phyloP scores from a whole-genome alignment of 1,140 invertebrate species.

The Odontomachus brunneus region DNA sequence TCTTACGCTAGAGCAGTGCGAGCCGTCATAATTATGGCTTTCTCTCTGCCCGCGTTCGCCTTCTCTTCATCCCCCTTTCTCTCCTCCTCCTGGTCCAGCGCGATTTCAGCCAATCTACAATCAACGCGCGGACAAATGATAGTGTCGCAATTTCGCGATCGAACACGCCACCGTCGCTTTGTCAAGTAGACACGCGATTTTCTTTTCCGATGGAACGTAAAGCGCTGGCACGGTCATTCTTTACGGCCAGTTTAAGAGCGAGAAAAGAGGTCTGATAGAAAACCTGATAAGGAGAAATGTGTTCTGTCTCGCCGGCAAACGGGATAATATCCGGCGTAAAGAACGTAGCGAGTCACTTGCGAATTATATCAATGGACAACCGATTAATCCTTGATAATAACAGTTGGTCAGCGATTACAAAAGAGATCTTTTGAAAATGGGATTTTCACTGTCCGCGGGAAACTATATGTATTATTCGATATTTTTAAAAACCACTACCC shows the following conservation, averaged over 20 bases:
- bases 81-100: constrained; percentile 63
- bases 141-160: constrained; percentile 44
- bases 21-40: constrained; percentile 76
- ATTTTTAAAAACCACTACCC: too few relatives aligned
- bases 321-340: constrained; percentile 31
- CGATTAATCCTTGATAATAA: not conserved
- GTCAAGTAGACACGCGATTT: constrained; percentile 59
- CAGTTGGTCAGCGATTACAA: too few relatives aligned
- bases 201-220: constrained; percentile 48
- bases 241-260: constrained; percentile 31
- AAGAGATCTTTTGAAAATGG: too few relatives aligned
- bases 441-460: too few relatives aligned
- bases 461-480: too few relatives aligned
- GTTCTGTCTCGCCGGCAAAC: constrained; percentile 38
- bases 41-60: not conserved
- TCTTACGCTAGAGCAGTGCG: constrained; percentile 29
- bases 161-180: constrained; percentile 56
- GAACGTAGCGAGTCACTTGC: constrained; percentile 17
- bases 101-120: constrained; percentile 77
- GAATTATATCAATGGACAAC: constrained; percentile 10
- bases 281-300: constrained; percentile 55
- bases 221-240: constrained; percentile 40
- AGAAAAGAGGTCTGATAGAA: constrained; percentile 42
- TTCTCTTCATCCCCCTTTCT: not conserved
- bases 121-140: constrained; percentile 75